Percentiles rank a stretch among this genome's conserved stretches.
These are phyloP conservation scores for Microctonus hyperodae DNA, from an alignment of 2,888 invertebrate species.

Conservation along the genomic window DNA sequence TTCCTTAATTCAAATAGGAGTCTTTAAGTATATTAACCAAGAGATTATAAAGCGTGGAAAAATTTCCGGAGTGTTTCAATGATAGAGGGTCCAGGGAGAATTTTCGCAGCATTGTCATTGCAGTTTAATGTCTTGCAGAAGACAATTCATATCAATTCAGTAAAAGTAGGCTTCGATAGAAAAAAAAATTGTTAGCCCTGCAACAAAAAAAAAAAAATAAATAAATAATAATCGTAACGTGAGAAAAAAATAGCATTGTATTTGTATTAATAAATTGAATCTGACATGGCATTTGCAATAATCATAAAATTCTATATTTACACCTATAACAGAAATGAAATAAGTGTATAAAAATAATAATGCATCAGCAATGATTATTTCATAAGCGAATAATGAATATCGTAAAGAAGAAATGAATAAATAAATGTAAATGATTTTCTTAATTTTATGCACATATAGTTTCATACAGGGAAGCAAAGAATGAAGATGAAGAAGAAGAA, in stretches of 20 bases:
- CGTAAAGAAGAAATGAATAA: neutral
- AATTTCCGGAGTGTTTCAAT: conserved; percentile 3
- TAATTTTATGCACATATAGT: neutral
- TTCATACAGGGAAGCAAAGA: neutral
- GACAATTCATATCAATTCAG: conserved; percentile 8
- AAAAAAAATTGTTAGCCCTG: neutral
- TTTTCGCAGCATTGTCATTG: conserved; percentile 15
- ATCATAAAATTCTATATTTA: neutral
- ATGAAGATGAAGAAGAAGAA: neutral
- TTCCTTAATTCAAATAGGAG: too few species aligned
- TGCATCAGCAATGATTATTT: neutral
- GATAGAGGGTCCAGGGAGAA: conserved; percentile 16
- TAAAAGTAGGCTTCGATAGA: conserved; percentile 6
- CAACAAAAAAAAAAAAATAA: too few species aligned
- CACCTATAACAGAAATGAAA: neutral
- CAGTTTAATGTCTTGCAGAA: conserved; percentile 27
- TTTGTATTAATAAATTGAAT: neutral
- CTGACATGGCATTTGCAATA: neutral
- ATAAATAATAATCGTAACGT: too few species aligned
- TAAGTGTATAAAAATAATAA: neutral
- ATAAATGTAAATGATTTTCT: neutral
- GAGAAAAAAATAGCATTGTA: neutral
- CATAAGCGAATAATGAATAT: neutral
- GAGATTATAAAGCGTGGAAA: neutral
- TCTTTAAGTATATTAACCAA: too few species aligned